Evolutionary conservation across 2,113 vertebrate genomes (phyloP).

Genomic region (Sorex fumeus): DNA sequence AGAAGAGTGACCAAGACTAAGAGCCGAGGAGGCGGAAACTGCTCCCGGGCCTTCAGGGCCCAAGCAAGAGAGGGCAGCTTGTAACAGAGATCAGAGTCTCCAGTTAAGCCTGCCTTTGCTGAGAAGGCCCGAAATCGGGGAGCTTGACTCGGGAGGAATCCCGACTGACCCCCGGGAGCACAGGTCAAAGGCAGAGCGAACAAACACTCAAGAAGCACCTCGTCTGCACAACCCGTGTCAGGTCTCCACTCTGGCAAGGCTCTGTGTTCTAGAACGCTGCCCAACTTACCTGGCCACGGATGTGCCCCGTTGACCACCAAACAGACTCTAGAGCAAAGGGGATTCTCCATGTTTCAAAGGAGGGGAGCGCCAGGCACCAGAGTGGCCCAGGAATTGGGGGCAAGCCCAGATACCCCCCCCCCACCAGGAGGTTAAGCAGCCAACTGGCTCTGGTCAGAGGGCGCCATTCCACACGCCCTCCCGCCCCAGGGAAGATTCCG

Average conservation of each 20-base stretch:
- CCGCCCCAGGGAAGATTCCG: not conserved
- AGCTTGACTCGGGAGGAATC: not conserved
- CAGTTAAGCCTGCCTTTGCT: not conserved
- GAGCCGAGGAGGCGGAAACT: not conserved
- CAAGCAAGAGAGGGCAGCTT: not conserved
- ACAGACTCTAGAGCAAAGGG: not conserved
- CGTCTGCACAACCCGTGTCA: not conserved
- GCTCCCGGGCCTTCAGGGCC: conserved; percentile 19
- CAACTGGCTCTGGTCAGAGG: accelerated
- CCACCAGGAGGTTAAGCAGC: not conserved
- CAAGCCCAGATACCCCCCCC: not conserved
- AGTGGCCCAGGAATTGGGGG: not conserved
- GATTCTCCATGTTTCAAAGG: not conserved
- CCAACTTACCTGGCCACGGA: not conserved
- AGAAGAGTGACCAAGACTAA: not conserved
- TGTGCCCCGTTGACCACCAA: not conserved
- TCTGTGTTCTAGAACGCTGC: not conserved
- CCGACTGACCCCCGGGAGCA: not conserved
- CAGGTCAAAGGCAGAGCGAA: not conserved
- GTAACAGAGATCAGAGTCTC: not conserved
- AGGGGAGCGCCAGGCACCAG: not conserved
- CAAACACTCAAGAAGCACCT: not conserved
- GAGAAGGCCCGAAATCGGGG: not conserved
- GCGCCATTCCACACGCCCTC: no score
- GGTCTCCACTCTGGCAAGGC: accelerated